These are phyloP conservation scores for Tupaia chinensis DNA, from an alignment of 2,113 vertebrate genomes.

Conservation along the genomic window DNA sequence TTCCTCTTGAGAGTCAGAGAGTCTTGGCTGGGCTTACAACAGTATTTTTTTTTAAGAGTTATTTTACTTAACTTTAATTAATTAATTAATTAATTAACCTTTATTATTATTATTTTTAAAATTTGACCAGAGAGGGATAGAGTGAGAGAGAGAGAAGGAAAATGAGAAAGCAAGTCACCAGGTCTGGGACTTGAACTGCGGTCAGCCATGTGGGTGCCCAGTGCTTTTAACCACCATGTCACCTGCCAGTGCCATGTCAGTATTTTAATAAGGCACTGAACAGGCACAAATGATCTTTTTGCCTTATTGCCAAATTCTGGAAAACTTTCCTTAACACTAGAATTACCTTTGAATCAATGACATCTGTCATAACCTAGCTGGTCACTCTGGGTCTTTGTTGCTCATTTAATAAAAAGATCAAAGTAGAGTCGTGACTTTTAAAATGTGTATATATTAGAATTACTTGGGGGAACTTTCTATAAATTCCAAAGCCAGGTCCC, in stretches of 20 bases:
- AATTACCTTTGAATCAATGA: neutral
- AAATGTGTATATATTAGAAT: constrained; percentile 42
- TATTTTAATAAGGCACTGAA: neutral
- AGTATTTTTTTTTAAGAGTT: neutral
- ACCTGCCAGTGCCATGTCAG: too few relatives aligned
- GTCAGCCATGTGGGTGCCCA: too few relatives aligned
- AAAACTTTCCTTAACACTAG: neutral
- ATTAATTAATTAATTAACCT: too few relatives aligned
- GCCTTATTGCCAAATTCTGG: constrained; percentile 18
- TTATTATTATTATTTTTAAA: too few relatives aligned
- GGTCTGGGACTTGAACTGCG: too few relatives aligned
- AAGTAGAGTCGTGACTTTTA: neutral
- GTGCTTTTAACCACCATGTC: too few relatives aligned
- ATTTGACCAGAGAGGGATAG: too few relatives aligned
- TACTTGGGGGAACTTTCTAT: constrained; percentile 31
- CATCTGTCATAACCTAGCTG: neutral
- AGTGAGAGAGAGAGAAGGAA: too few relatives aligned
- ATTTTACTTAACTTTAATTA: too few relatives aligned
- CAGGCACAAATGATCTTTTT: neutral
- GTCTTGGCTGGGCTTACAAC: neutral
- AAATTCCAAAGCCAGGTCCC: neutral
- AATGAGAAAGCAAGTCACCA: too few relatives aligned
- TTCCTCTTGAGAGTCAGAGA: neutral
- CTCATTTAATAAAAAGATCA: constrained; percentile 29
- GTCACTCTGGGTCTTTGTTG: neutral